These are phyloP conservation scores for Serilophus lunatus DNA, from an alignment of 2,113 vertebrate genomes.

Conservation along the genomic window DNA sequence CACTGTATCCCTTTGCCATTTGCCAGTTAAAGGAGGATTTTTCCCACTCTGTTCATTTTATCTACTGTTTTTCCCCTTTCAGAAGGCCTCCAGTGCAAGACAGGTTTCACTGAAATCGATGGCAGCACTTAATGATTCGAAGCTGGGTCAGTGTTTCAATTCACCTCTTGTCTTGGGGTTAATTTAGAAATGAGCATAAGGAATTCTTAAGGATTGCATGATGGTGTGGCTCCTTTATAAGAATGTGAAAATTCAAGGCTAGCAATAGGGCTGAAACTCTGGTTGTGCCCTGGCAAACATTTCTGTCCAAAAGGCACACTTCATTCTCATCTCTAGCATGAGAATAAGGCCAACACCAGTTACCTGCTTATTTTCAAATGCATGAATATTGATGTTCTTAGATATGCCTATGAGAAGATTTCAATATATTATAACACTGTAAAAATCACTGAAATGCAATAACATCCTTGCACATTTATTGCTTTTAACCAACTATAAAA, in stretches of 20 bases:
- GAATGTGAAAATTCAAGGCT: not conserved
- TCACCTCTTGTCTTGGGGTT: not conserved
- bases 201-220: not conserved
- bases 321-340: not conserved
- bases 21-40: not conserved
- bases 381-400: not conserved
- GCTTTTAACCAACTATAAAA: slow-evolving; percentile 13
- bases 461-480: slow-evolving; percentile 3
- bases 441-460: slow-evolving; percentile 33
- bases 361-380: not conserved
- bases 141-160: not conserved
- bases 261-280: not conserved
- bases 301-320: not conserved
- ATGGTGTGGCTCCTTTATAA: not conserved
- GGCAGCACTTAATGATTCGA: not conserved
- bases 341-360: not conserved
- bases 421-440: not conserved
- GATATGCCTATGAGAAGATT: not conserved
- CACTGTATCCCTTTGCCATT: not conserved
- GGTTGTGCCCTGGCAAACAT: not conserved
- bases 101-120: not conserved
- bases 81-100: not conserved
- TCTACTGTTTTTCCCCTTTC: not conserved
- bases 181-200: not conserved
- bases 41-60: not conserved